These are phyloP conservation scores for Microdon myrmicae DNA, from an alignment of 2,888 invertebrate species.

Conservation along the genomic window DNA sequence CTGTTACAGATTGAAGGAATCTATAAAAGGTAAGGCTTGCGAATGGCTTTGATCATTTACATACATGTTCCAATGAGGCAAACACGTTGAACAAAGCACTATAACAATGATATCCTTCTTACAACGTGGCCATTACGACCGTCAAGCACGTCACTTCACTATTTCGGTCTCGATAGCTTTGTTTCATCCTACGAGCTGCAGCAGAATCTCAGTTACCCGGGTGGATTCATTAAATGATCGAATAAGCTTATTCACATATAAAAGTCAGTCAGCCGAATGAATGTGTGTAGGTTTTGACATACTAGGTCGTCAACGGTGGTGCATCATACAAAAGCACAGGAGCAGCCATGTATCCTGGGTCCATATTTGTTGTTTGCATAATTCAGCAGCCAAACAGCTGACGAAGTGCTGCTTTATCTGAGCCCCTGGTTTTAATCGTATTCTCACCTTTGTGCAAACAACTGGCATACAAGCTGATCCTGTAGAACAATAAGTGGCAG, in stretches of 20 bases:
- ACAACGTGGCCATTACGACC: too few relatives aligned
- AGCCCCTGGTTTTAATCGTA: conserved; percentile 35
- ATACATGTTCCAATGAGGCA: conserved; percentile 21
- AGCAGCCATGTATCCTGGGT: too few relatives aligned
- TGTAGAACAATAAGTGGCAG: conserved; percentile 22
- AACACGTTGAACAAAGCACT: conserved; percentile 5
- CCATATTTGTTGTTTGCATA: conserved; percentile 45
- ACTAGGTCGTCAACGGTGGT: too few relatives aligned
- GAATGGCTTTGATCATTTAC: neutral
- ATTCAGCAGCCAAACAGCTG: conserved; percentile 27
- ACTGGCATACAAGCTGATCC: neutral
- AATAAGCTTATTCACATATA: neutral
- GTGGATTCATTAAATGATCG: neutral
- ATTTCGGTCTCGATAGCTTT: conserved; percentile 4
- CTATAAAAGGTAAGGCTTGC: neutral
- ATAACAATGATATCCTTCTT: conserved; percentile 7
- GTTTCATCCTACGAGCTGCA: conserved; percentile 2
- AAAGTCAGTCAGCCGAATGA: conserved; percentile 12
- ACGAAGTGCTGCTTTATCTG: conserved; percentile 13
- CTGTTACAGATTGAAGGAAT: neutral
- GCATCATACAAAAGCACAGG: too few relatives aligned
- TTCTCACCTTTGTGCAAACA: conserved; percentile 46
- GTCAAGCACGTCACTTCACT: neutral
- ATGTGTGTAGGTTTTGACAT: neutral
- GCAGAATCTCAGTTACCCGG: conserved; percentile 1